Evolutionary conservation across 2,113 vertebrate genomes (phyloP), one percentile per base, ranked within the genome.

Genomic region (Ageneiosus marmoratus): DNA sequence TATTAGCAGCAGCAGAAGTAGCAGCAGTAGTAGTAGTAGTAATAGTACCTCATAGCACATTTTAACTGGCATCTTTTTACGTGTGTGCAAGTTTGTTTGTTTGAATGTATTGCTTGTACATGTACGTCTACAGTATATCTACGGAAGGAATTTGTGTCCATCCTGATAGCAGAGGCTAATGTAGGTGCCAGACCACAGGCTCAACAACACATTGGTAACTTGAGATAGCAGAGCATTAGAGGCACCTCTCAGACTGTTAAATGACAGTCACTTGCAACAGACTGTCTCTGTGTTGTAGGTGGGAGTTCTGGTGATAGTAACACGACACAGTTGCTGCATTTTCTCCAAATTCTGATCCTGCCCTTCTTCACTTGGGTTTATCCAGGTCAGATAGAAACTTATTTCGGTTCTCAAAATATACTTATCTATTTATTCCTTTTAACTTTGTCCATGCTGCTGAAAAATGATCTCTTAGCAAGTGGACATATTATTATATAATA

Each of bases 301-400:
- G 82, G 82, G 82, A 77, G 80, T 80, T 62, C 72, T 83, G 81
- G 53, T 77, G 62, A 88, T 82, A 69, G 76, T 85, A 74, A 67
- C 37, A 72, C 56, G 62, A 84, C 77, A 82, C 79, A 84, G 60
- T 77, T 63, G 37, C 29, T 79, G 76, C 82, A 32, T 48, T 60
- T 62, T 70, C 79, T 81, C 34, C 34, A 73, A 79, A 58, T 44
- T 81, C 60, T 24, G n/a, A 73, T 72, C 69, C 32, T 81, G 24
- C 51, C 22, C 37, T 41, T 44, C 5, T 80, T 63, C 18, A 58
- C 60, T 79, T 74, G 53, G 84, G 69, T 84, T 80, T 65, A 44
- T 79, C 22, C 50, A 46, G 81, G 27, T 41, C 50, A 60, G 73
- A 84, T 81, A 75, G 74, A 81, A 73, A 73, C 37, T 34, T n/a